A percentile compares a stretch with the other conserved stretches of the same genome.
These are phyloP conservation scores for Drosophila kambysellisi DNA, from an alignment of 2,888 invertebrate genomes.

Conservation along the genomic window DNA sequence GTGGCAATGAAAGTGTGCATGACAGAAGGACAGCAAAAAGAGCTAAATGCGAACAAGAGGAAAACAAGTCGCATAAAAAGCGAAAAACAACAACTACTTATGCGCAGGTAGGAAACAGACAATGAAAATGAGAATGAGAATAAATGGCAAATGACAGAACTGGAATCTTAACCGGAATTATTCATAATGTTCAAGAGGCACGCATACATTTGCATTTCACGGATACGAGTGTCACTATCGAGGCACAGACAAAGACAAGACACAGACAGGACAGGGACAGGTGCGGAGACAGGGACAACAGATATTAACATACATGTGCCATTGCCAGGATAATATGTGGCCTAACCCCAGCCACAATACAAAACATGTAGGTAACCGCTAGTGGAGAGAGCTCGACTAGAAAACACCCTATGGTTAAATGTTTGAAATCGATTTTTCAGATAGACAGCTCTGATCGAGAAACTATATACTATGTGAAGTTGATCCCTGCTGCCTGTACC, in stretches of 20 bases:
- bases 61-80: conserved; percentile 61
- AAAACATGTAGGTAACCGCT: conserved; percentile 1
- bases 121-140: conserved; percentile 54
- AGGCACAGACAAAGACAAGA: conserved; percentile 39
- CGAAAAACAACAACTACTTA: conserved; percentile 60
- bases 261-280: conserved; percentile 15
- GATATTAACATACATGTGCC: conserved; percentile 40
- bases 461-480: background rate
- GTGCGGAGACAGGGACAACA: conserved; percentile 1
- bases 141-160: conserved; percentile 67
- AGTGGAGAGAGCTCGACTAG: background rate
- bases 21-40: conserved; percentile 20
- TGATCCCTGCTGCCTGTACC: background rate
- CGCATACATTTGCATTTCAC: conserved; percentile 79
- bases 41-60: conserved; percentile 9
- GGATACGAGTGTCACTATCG: conserved; percentile 76
- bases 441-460: background rate
- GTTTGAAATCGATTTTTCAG: background rate
- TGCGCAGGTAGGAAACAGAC: conserved; percentile 42
- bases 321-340: conserved; percentile 35
- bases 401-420: background rate
- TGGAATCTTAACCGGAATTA: conserved; percentile 78
- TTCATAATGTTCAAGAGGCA: conserved; percentile 79
- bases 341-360: conserved; percentile 34
- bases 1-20: conserved; percentile 42